A percentile compares a stretch with the other conserved stretches of the same genome.
Conservation (phyloP, 2,888 invertebrate genomes). For the Caenorhabditis imperialis region DNA sequence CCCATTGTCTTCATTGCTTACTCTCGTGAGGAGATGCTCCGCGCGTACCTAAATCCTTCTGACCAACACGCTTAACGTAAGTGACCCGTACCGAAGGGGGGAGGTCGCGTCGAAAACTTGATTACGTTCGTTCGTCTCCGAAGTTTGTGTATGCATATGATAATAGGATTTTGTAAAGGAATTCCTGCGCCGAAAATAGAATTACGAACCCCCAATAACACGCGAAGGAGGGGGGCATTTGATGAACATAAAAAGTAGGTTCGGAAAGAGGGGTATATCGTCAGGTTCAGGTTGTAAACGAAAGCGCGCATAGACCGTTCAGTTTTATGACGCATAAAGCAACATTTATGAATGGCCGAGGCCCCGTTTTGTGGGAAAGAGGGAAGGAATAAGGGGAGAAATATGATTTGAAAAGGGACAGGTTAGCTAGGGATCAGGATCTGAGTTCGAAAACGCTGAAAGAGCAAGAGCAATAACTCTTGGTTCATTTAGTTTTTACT, state of each 20-base stretch:
- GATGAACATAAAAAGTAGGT: constrained; percentile 44
- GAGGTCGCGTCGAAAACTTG: constrained; percentile 33
- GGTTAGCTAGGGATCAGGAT: too few relatives aligned
- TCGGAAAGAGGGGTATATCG: constrained; percentile 30
- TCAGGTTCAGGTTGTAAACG: constrained; percentile 7
- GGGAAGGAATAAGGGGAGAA: too few relatives aligned
- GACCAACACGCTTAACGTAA: constrained; percentile 61
- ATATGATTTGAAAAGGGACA: too few relatives aligned
- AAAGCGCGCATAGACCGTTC: neutral
- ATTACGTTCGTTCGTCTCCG: constrained; percentile 41
- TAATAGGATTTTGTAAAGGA: constrained; percentile 41
- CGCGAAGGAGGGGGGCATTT: constrained; percentile 18
- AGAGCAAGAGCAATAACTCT: too few relatives aligned
- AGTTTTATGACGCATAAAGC: constrained; percentile 35
- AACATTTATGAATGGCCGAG: constrained; percentile 1
- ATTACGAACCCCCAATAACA: constrained; percentile 32
- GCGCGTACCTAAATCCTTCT: constrained; percentile 51
- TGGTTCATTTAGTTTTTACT: too few relatives aligned
- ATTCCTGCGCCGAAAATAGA: constrained; percentile 44
- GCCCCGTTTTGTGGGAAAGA: too few relatives aligned
- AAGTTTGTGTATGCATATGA: constrained; percentile 53
- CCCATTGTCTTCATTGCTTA: constrained; percentile 19
- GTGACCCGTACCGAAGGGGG: constrained; percentile 54
- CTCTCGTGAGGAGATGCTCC: constrained; percentile 28
- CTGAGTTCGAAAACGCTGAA: too few relatives aligned